Percentiles rank a stretch among this genome's conserved stretches.
phyloP scores from a whole-genome alignment of 2,888 invertebrate genomes.

The Chirona hameri region DNA sequence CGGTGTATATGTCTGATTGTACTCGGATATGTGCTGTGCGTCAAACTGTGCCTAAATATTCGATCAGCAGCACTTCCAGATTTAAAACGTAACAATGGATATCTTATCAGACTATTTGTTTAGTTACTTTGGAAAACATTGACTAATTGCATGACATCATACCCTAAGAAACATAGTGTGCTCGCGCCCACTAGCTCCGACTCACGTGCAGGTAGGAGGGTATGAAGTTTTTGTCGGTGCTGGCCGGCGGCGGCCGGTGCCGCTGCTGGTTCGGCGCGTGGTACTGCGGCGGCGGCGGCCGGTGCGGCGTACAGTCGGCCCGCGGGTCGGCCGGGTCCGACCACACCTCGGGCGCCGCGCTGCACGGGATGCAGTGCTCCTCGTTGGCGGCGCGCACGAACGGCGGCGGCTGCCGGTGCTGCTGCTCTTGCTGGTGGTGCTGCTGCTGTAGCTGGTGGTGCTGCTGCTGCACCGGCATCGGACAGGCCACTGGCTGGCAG shows the following conservation, averaged over 20 bases:
- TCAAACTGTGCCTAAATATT: no score
- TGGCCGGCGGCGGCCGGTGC: background rate
- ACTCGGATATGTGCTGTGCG: no score
- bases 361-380: background rate
- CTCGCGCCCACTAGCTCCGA: background rate
- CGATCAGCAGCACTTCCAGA: no score
- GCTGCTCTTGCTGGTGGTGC: background rate
- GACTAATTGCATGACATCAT: no score
- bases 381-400: background rate
- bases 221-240: conserved; percentile 8
- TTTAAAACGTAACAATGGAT: no score
- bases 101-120: no score
- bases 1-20: no score
- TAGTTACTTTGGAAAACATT: no score
- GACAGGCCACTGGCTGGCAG: conserved; percentile 10
- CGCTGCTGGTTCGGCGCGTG: background rate
- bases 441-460: background rate
- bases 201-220: conserved; percentile 25
- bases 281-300: background rate
- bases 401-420: conserved; percentile 10
- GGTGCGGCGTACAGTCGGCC: background rate
- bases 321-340: background rate
- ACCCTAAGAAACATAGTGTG: no score
- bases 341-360: conserved; percentile 23
- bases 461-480: background rate